Percentiles rank a stretch among this genome's conserved stretches.
phyloP scores from a whole-genome alignment of 2,113 vertebrate species.

The Electrona antarctica region DNA sequence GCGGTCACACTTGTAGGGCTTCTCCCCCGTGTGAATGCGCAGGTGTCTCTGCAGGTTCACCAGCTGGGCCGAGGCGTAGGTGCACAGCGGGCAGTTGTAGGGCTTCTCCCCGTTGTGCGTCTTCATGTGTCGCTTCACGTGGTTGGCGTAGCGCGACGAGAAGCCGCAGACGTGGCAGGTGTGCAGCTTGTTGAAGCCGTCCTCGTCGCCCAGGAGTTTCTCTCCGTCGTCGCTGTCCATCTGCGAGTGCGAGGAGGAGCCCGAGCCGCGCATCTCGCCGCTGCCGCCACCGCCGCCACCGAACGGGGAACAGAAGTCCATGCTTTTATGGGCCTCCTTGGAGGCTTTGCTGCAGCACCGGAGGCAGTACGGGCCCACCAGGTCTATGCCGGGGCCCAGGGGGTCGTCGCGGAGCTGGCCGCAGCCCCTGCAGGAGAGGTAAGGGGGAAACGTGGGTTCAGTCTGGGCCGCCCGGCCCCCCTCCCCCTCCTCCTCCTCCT shows the following conservation, averaged over 20 bases:
- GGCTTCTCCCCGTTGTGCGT: constrained; percentile 98
- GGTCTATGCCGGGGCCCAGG: constrained; percentile 73
- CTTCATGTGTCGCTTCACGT: constrained; percentile 98
- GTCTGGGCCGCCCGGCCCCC: constrained; percentile 46
- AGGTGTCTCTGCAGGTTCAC: constrained; percentile 96
- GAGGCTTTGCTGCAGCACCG: constrained; percentile 78
- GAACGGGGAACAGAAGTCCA: constrained; percentile 66
- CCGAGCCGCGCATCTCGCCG: constrained; percentile 43
- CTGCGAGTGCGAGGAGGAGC: constrained; percentile 48
- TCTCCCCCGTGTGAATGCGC: constrained; percentile 96
- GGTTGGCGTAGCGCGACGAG: constrained; percentile 95
- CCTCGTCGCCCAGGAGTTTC: constrained; percentile 65
- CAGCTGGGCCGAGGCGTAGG: constrained; percentile 95
- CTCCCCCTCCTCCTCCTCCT: constrained; percentile 60
- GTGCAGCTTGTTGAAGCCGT: constrained; percentile 81
- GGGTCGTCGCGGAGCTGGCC: constrained; percentile 83
- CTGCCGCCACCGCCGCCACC: constrained; percentile 42
- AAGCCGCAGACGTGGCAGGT: constrained; percentile 94
- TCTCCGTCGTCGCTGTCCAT: constrained; percentile 39
- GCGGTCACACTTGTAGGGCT: constrained; percentile 93
- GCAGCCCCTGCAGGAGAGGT: constrained; percentile 87
- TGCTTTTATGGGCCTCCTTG: constrained; percentile 52
- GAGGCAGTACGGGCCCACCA: constrained; percentile 77
- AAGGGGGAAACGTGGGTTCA: constrained; percentile 71
- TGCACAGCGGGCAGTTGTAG: constrained; percentile 90